Evolutionary conservation across 2,797 vertebrate genomes (phyloP), one percentile per base, ranked within the genome.

Genomic region (Telmatherina bonti): DNA sequence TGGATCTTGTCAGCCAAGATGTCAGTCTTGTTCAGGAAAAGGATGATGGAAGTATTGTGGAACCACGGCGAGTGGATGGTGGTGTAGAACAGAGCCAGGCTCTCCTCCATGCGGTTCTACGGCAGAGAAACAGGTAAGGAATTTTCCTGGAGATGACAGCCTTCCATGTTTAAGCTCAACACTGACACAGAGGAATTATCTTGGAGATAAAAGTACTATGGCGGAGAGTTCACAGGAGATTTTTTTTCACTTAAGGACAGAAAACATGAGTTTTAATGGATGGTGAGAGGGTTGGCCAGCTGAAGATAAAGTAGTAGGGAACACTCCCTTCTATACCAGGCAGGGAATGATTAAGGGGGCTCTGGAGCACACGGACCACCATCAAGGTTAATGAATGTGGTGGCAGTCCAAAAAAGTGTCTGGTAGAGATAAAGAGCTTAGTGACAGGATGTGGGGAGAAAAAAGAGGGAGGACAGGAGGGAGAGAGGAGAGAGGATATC

Each of bases 21-120:
- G 88, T 95, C 95, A 72, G 89, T 94, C 89, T 95, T 95, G 88
- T 95, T 95, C 78, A 95, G 94, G 87, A 95, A 95, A 79, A 95
- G 95, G 86, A 95, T 95, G 82, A 95, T 93, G 81, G 94, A 95
- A 56, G 94, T 88, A 65, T 69, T 91, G 70, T 49, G 55, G 76
- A 95, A 95, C 94, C 94, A 95, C 0, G 83, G 75, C 4, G 94
- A 95, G 72, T 95, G 94, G 81, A 95, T 94, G 88, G 93, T 95
- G 80, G 93, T 95, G 87, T 93, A 93, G 81, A 95, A 95, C 63
- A 95, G 88, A 45, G 93, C 94, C 75, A 94, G 84, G 76, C 95
- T 95, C 87, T 95, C 95, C 3, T 81, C 53, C 94, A 95, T 95
- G 11, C 95, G 95, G 85, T 95, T 95, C 94, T 95, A 76, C 52